Evolutionary conservation across 2,113 vertebrate genomes (phyloP), one percentile per base, ranked within the genome.

Genomic region (Leptobrachium ailaonicum): DNA sequence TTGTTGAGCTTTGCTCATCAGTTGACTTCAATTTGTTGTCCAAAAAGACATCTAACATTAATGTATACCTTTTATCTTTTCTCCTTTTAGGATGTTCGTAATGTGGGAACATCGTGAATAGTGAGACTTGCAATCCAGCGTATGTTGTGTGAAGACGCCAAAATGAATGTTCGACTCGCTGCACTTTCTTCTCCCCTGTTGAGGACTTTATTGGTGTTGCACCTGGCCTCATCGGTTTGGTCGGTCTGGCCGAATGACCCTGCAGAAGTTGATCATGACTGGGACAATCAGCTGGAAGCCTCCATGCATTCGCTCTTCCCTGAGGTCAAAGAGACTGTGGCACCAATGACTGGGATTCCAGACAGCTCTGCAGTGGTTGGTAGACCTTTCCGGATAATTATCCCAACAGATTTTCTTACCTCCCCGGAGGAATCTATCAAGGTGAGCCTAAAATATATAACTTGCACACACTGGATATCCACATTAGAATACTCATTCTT

Each of bases 301-400:
- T 98, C 96, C 82, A 97, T 98, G 96, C 95, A 96, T 86, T 96
- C 95, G 0, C 86, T 95, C 79, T 93, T 96, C 3, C 89, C 94
- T 0, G 94, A 95, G 64, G 86, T 96, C 2, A 94, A 90, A 0
- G 90, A 94, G 83, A 84, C 93, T 6, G 83, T 91, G 3, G 90
- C 89, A 0, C 82, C 90, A 0, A 91, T 94, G 86, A 89, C 91
- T 79, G 94, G 93, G 76, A 95, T 97, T 42, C 95, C 95, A 0
- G 96, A 98, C 86, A 94, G 94, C 80, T 95, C 91, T 0, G 95
- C 95, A 0, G 88, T 95, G 10, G 95, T 96, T 66, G 96, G 96
- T 50, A 94, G 96, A 86, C 93, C 93, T 77, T 97, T 97, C 83
- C 90, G 91, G 84, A 89, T 96, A 87, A 92, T 88, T 87, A 91